phyloP scores from a whole-genome alignment of 64 coral and sea anemone genomes.

The Porites australiensis region DNA sequence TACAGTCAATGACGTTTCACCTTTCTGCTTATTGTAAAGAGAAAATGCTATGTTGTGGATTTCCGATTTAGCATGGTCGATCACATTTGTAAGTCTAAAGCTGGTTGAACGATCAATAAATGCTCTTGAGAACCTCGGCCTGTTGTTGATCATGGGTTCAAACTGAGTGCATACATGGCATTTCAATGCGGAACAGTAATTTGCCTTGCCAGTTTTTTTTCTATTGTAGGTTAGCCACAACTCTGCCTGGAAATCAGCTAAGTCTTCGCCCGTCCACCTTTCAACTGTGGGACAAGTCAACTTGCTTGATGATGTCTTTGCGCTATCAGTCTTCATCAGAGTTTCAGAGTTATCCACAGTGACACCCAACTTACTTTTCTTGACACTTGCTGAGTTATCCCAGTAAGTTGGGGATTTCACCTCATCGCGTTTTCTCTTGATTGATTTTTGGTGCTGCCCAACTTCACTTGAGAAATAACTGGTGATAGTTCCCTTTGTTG shows the following conservation, averaged over 20 bases:
- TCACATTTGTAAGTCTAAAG: conserved; percentile 31
- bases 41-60: conserved; percentile 67
- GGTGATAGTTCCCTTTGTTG: conserved; percentile 12
- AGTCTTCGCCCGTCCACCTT: conserved; percentile 50
- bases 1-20: neutral
- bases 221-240: conserved; percentile 14
- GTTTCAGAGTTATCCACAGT: neutral
- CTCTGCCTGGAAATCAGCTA: neutral
- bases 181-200: conserved; percentile 27
- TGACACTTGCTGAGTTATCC: neutral
- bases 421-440: neutral
- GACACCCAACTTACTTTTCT: neutral
- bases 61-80: conserved; percentile 56
- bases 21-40: conserved; percentile 64
- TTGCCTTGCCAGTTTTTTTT: conserved; percentile 10
- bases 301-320: neutral
- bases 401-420: neutral
- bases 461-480: conserved; percentile 27
- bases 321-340: too few species aligned
- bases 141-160: neutral
- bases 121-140: conserved; percentile 29
- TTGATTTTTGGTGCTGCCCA: neutral
- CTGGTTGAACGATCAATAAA: conserved; percentile 10
- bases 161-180: conserved; percentile 9
- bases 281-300: conserved; percentile 58